Percentiles rank a stretch among this genome's conserved stretches.
These are phyloP conservation scores for Drosophila trapezifrons DNA, from an alignment of 1,140 invertebrate genomes.

Conservation along the genomic window DNA sequence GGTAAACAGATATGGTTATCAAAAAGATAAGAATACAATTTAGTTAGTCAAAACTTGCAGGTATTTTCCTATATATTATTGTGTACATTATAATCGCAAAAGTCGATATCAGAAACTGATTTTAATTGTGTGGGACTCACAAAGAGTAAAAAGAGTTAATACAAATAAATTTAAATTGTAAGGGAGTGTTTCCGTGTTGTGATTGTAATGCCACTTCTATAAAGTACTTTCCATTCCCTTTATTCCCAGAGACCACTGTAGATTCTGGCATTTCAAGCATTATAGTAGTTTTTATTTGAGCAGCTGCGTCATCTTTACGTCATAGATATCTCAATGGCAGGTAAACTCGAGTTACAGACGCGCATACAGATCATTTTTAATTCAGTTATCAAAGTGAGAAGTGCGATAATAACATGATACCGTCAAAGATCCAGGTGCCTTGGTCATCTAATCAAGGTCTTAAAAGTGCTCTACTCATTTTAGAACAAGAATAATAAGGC, in stretches of 20 bases:
- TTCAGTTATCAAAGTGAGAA: constrained; percentile 27
- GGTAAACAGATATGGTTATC: neutral
- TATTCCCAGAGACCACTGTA: constrained; percentile 26
- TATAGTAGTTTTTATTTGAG: constrained; percentile 26
- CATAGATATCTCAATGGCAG: constrained; percentile 3
- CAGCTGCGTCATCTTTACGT: constrained; percentile 17
- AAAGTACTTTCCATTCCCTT: neutral
- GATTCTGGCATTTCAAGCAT: neutral
- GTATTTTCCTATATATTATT: neutral
- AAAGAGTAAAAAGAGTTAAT: neutral
- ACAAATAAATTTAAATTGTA: neutral
- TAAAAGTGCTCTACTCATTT: too few relatives aligned
- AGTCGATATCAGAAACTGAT: neutral
- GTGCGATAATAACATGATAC: constrained; percentile 26
- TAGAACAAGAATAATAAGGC: too few relatives aligned
- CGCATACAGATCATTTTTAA: constrained; percentile 15
- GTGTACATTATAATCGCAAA: neutral
- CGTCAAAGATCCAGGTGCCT: neutral
- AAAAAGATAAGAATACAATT: neutral
- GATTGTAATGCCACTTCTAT: neutral
- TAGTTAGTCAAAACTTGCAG: neutral
- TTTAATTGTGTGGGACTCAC: neutral
- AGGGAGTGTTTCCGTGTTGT: neutral
- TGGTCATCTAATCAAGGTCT: constrained; percentile 11
- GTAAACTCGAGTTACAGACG: neutral